Conservation (phyloP, 2,113 vertebrate genomes). For the Raja brachyura region DNA sequence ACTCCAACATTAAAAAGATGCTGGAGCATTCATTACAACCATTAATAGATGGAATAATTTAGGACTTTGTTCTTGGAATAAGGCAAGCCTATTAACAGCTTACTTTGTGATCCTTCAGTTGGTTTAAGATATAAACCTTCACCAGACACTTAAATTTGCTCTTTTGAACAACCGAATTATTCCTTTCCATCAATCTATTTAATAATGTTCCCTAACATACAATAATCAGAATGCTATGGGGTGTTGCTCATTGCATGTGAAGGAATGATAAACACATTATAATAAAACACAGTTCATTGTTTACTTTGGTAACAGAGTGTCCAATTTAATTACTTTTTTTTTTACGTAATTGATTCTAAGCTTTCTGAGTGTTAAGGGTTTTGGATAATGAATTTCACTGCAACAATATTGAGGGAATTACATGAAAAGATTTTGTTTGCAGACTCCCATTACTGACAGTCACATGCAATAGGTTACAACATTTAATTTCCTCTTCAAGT, state of each 20-base stretch:
- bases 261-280: not conserved
- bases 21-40: not conserved
- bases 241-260: not conserved
- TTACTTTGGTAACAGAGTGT: not conserved
- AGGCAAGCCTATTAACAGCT: conserved; percentile 16
- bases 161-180: not conserved
- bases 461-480: not conserved
- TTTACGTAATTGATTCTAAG: not conserved
- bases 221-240: not conserved
- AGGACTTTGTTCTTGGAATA: conserved; percentile 4
- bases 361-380: not conserved
- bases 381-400: not conserved
- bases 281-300: not conserved
- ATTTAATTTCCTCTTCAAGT: not conserved
- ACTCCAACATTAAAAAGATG: not conserved
- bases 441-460: not conserved
- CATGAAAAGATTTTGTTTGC: not conserved
- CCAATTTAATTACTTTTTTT: not conserved
- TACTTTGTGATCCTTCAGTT: not conserved
- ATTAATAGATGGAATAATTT: conserved; percentile 17
- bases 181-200: conserved; percentile 13
- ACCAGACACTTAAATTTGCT: not conserved
- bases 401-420: not conserved
- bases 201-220: not conserved
- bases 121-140: not conserved